These are phyloP conservation scores for Frankliniella intonsa DNA, from an alignment of 2,888 invertebrate species.

Conservation along the genomic window DNA sequence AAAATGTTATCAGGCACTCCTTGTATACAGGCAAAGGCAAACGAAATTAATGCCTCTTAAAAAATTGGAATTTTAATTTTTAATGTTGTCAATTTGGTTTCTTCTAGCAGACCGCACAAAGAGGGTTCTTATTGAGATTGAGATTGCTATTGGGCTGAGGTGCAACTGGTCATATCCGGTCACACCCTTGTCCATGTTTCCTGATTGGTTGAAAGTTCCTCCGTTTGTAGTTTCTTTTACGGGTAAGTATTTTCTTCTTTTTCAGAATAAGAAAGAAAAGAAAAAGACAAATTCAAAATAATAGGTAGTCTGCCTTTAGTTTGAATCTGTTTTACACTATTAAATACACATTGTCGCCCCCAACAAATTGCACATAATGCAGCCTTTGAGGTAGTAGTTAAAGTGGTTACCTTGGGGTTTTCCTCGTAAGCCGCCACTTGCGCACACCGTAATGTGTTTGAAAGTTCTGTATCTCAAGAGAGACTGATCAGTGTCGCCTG, in stretches of 20 bases:
- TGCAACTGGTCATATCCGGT: neutral
- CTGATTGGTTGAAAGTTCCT: neutral
- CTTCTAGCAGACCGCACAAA: slow-evolving; percentile 8
- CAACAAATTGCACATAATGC: too few relatives aligned
- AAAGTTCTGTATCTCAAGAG: neutral
- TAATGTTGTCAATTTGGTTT: neutral
- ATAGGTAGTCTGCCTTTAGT: neutral
- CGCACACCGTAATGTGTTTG: neutral
- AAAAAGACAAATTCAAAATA: slow-evolving; percentile 20
- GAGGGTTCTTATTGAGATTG: neutral
- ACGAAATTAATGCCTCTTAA: neutral
- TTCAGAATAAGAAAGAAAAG: slow-evolving; percentile 14
- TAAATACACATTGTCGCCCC: too few relatives aligned
- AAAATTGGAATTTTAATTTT: neutral
- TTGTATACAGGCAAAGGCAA: too few relatives aligned
- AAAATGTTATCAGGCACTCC: too few relatives aligned
- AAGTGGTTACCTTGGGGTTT: neutral
- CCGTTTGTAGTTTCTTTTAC: neutral
- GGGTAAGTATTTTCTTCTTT: slow-evolving; percentile 20
- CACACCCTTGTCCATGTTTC: neutral
- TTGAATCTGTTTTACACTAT: neutral
- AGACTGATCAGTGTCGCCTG: neutral
- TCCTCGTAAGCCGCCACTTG: neutral
- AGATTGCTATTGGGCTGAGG: neutral
- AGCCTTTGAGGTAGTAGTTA: too few relatives aligned